phyloP scores from a whole-genome alignment of 2,113 vertebrate species.

The Xenopus borealis region DNA sequence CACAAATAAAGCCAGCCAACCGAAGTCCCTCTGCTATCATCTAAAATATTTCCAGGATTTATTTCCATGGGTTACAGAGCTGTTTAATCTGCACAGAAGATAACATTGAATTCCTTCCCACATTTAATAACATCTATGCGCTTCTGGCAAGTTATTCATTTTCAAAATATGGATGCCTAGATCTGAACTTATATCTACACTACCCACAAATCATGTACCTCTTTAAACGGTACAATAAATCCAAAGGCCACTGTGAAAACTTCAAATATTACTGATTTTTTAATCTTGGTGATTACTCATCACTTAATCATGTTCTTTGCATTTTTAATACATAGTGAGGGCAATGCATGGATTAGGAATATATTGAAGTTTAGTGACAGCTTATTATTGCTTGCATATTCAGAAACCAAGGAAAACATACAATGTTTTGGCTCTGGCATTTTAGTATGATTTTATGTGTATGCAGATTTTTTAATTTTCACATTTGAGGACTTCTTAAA shows the following conservation, averaged over 20 bases:
- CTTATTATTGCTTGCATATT: no score
- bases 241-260: background rate
- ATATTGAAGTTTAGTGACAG: no score
- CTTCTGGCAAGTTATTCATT: constrained; percentile 28
- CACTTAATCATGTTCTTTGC: no score
- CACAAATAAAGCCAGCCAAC: constrained; percentile 27
- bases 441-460: no score
- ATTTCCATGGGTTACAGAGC: constrained; percentile 42
- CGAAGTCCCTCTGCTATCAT: constrained; percentile 37
- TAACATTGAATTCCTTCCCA: constrained; percentile 51
- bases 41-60: constrained; percentile 49
- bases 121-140: constrained; percentile 47
- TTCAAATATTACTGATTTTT: constrained; percentile 15
- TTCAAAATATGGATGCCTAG: constrained; percentile 37
- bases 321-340: no score
- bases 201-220: constrained; percentile 31
- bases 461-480: no score
- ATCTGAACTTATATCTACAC: constrained; percentile 17
- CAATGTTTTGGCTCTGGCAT: no score
- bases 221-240: constrained; percentile 37
- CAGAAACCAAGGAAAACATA: no score
- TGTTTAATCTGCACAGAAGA: constrained; percentile 52
- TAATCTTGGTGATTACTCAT: background rate
- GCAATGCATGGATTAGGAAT: no score
- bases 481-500: no score